phyloP scores from a whole-genome alignment of 2,113 vertebrate species.

The Phoenicopterus ruber region DNA sequence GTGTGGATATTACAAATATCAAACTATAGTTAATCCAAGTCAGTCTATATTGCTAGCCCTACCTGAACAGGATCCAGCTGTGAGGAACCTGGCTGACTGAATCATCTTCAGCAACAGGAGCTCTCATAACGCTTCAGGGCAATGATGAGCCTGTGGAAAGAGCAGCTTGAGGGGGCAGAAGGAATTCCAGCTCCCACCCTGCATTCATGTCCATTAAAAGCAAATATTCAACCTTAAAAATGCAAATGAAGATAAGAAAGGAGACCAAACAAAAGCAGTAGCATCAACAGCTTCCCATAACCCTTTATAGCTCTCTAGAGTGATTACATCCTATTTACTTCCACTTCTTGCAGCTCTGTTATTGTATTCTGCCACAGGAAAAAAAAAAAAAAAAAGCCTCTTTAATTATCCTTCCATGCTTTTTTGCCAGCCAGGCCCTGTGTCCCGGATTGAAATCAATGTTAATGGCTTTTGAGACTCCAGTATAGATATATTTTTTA shows the following conservation, averaged over 20 bases:
- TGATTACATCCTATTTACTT: neutral
- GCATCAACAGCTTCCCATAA: neutral
- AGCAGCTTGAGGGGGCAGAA: neutral
- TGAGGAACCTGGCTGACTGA: neutral
- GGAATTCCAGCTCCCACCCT: neutral
- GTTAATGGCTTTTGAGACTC: slow-evolving; percentile 59
- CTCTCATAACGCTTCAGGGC: neutral
- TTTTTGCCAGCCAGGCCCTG: slow-evolving; percentile 9
- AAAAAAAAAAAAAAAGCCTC: neutral
- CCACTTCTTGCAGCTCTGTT: neutral
- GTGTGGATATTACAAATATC: neutral
- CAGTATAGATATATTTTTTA: slow-evolving; percentile 48
- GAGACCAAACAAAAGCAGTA: neutral
- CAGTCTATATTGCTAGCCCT: neutral
- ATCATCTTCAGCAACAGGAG: neutral
- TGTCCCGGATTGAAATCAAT: slow-evolving; percentile 57
- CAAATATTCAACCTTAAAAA: neutral
- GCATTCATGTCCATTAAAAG: neutral
- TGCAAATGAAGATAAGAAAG: neutral
- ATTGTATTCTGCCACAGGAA: neutral
- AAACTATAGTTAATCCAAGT: neutral
- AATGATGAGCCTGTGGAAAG: neutral
- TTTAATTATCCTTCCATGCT: slow-evolving; percentile 11
- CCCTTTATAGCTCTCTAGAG: neutral
- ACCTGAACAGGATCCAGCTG: neutral